phyloP scores from a whole-genome alignment of 2,888 invertebrate species.

The Erynnis tages region DNA sequence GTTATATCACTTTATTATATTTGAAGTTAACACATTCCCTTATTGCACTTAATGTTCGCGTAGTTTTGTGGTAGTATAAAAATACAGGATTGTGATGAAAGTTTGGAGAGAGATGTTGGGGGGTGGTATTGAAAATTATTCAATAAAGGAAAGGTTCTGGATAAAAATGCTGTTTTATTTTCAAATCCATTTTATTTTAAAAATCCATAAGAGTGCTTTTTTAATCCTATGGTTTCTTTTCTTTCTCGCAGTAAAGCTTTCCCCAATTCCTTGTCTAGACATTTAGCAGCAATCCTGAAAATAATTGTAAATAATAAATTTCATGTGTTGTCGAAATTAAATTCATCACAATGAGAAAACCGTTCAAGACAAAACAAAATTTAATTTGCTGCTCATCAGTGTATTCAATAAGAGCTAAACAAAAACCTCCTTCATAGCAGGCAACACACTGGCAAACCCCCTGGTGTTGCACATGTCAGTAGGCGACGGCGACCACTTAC shows the following conservation, averaged over 20 bases:
- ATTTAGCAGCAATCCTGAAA: conserved; percentile 80
- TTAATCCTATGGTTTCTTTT: conserved; percentile 53
- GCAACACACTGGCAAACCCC: too few species aligned
- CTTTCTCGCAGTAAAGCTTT: conserved; percentile 83
- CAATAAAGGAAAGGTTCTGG: conserved; percentile 37
- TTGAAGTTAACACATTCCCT: too few species aligned
- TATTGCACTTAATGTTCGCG: too few species aligned
- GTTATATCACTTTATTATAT: too few species aligned
- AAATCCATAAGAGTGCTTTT: conserved; percentile 79
- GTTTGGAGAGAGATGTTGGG: conserved; percentile 8
- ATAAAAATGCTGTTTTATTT: conserved; percentile 16
- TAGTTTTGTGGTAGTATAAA: too few species aligned
- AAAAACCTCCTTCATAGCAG: too few species aligned
- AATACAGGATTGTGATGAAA: neutral
- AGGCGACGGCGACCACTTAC: too few species aligned
- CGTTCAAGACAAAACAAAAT: too few species aligned
- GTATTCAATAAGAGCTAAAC: too few species aligned
- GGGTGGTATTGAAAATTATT: conserved; percentile 30
- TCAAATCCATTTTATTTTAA: conserved; percentile 61
- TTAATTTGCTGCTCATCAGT: too few species aligned
- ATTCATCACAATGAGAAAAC: too few species aligned
- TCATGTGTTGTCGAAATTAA: neutral
- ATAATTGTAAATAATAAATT: neutral
- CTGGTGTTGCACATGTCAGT: too few species aligned
- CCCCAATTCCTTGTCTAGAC: conserved; percentile 85